Evolutionary conservation across 2,113 vertebrate species (phyloP), one percentile per base, ranked within the genome.

Genomic region (Chaenocephalus aceratus): DNA sequence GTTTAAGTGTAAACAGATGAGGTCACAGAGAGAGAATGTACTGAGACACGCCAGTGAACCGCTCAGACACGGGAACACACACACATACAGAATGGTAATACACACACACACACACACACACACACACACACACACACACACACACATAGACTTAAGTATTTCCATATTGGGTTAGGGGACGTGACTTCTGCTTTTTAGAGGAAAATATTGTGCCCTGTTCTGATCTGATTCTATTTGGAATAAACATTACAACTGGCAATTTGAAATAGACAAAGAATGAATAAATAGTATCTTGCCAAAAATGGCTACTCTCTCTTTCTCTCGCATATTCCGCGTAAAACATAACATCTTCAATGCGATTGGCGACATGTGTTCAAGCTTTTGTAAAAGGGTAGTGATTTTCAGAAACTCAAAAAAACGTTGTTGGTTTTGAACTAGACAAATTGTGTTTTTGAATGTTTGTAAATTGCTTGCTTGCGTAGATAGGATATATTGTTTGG

Each of bases 1-100:
- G 44, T 16, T 53, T 2, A 45, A 60, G 34, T 53, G 16, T 72
- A 76, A 74, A 68, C 51, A 63, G 44, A 78, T 74, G 69, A 78
- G 69, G 16, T 83, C 12, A 63, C 12, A 57, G 8, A 45, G 6
- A 30, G 41, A 66, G 67, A 77, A 72, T 57, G 74, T 56, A 11
- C 61, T 5, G 1, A 67, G 41, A 21, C 51, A 80, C 21, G 10
- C 5, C 30, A 51, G 30, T 3, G 18, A 69, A 51, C 58, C 36
- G 9, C 8, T 15, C 16, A n/a, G 5, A 15, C 9, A 60, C 10
- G 16, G 36, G 16, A 36, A 61, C 58, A 61, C 4, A 7, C 6
- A 41, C 36, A 41, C 36, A 41, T 41, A 41, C 30, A 30, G 30
- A 3, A 30, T 30, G 36, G 36, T 41, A 41, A 48, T 5, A 18